Evolutionary conservation across 2,113 vertebrate species (phyloP).

Genomic region (Colinus virginianus): DNA sequence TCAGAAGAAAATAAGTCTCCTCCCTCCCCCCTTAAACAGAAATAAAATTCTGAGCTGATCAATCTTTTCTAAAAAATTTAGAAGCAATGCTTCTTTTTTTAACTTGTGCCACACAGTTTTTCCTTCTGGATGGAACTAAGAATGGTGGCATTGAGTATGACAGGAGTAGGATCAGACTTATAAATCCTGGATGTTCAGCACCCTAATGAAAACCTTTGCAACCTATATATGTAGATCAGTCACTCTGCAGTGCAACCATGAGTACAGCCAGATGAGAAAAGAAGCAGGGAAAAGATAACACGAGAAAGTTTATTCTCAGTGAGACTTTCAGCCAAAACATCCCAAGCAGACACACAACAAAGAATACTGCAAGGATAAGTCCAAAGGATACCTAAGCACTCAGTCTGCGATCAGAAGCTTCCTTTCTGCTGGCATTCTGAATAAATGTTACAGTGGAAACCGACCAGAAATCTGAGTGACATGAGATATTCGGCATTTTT

Average conservation of each 20-base stretch:
- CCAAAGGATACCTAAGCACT: background rate
- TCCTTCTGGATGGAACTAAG: background rate
- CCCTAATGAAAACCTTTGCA: background rate
- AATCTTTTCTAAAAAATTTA: background rate
- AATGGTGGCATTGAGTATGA: rapidly evolving
- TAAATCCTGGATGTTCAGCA: background rate
- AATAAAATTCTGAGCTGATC: background rate
- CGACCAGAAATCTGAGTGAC: background rate
- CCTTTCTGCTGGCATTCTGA: background rate
- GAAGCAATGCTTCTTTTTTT: background rate
- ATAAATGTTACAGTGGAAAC: background rate
- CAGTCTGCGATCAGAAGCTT: background rate
- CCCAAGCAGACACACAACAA: background rate
- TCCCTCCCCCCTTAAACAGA: background rate
- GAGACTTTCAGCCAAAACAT: background rate
- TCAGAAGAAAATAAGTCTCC: background rate
- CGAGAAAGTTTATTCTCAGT: background rate
- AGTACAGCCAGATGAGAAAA: background rate
- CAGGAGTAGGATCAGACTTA: background rate
- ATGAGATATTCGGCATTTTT: background rate
- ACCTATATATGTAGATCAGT: background rate
- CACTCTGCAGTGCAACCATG: background rate
- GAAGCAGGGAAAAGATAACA: background rate
- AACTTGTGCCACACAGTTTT: background rate
- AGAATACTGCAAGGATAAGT: background rate